Base-by-base conservation (phyloP, 2,797 vertebrate species). In the Fratercula arctica region DNA sequence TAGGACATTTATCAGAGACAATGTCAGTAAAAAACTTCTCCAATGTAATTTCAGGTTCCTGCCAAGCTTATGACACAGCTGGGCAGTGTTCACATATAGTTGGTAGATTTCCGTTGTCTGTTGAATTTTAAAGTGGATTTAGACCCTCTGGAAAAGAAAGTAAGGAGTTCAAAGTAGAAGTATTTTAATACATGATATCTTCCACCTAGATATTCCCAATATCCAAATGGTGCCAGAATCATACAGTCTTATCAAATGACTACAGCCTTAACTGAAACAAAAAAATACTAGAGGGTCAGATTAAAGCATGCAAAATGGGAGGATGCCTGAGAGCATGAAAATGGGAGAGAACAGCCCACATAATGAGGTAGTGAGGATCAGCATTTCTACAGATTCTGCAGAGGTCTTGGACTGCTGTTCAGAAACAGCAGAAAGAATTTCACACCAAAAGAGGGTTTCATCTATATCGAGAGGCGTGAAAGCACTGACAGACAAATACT, bases 381-480 rank as follows among this genome's bases (percentile, higher is more conserved):
- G 73, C 82, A 78, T 37, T 90, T 93, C 70, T n/a, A 73, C 5
- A 8, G 70, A 37, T 8, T 54, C 43, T 41, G 56, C 12, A 17
- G 94, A 85, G 53, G 11, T 45, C 76, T 88, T 74, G 53, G 60
- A n/a, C 39, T 67, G 67, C 56, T 70, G 9, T 20, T 63, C 56
- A 89, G 51, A 74, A 84, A 77, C 48, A 74, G 80, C 41, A 64
- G 50, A 48, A 96, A 93, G 76, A 84, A 92, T 75, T 93, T 73
- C 81, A 85, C 53, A 77, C 53, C 43, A 73, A 33, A 31, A 56
- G 29, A 78, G 53, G 53, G 39, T 50, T 85, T 72, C 41, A 28
- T 33, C 76, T 92, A 75, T 46, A 48, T 0, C 25, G 23, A 85
- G 60, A 94, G 72, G 79, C 39, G 68, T 26, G 75, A 78, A 74